Conservation (phyloP, 35 echinoderm and acorn worm genomes). For the Anneissia japonica region DNA sequence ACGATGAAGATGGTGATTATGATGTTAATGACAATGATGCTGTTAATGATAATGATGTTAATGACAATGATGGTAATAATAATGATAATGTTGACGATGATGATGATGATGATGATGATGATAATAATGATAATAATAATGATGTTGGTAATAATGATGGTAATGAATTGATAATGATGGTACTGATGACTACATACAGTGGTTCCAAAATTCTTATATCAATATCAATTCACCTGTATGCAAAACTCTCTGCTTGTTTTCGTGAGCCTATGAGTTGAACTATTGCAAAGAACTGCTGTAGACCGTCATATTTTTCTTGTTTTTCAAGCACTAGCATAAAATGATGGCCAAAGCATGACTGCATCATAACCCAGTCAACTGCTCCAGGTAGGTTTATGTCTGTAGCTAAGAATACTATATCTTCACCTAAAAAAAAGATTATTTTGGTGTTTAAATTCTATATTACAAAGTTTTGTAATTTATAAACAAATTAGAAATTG, state of each 20-base stretch:
- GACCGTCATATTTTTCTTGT: slow-evolving; percentile 96
- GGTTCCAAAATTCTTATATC: background rate
- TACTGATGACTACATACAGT: too few relatives aligned
- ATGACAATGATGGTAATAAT: too few relatives aligned
- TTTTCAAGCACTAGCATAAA: slow-evolving; percentile 98
- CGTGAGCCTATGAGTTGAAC: slow-evolving; percentile 96
- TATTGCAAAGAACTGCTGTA: slow-evolving; percentile 98
- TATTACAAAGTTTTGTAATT: too few relatives aligned
- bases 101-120: too few relatives aligned
- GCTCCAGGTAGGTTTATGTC: slow-evolving; percentile 97
- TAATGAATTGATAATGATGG: too few relatives aligned
- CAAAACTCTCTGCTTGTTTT: slow-evolving; percentile 98
- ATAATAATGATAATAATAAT: too few relatives aligned
- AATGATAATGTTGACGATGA: too few relatives aligned
- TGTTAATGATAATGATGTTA: too few relatives aligned
- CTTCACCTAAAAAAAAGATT: slow-evolving; percentile 70
- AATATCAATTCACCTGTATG: slow-evolving; percentile 67
- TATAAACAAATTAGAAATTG: too few relatives aligned
- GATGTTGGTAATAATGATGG: too few relatives aligned
- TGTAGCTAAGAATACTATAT: slow-evolving; percentile 97
- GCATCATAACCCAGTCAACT: slow-evolving; percentile 99
- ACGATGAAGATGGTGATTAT: too few relatives aligned
- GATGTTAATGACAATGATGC: too few relatives aligned
- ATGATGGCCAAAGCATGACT: slow-evolving; percentile 95
- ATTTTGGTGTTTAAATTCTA: background rate